Base-by-base conservation (phyloP, 2,888 invertebrate species). In the Caenorhabditis becei region DNA sequence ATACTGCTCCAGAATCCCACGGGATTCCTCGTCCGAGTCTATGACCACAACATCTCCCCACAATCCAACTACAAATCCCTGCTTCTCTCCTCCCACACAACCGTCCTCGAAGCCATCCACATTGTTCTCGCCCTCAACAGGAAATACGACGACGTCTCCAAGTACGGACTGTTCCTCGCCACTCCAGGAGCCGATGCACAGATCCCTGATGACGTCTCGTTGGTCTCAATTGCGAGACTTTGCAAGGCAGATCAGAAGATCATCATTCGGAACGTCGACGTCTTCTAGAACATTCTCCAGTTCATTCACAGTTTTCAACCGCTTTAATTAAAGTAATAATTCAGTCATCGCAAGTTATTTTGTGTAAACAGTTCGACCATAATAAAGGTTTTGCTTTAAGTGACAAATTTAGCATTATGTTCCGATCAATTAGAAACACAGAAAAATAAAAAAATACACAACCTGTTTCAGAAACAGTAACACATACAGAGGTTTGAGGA, bases 11-110 rank as follows among this genome's bases (percentile, higher is more conserved):
- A 95, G 90, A 94, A 95, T 83, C 94, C 95, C 5, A 96, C 85
- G 35, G 88, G 96, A 37, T 96, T 96, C n/a, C 93, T 97, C 81
- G 95, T 97, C 86, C 95, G 96, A 92, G 95, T 97, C 74, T 95
- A 96, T 93, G 97, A 97, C 92, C 95, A 95, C 20, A 95, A 95
- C 41, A 93, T 97, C 84, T 96, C 96, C 94, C 94, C 95, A 67
- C 95, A 89, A 83, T 86, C 86, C 51, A 89, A 89, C 80, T 89
- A 89, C 81, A 89, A 89, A 65, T 89, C 89, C 8, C 69, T 89
- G 51, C 62, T 89, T n/a, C 62, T 89, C 28, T 83, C 89, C 8
- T 75, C 83, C 11, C 66, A 75, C 18, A 89, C 89, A 18, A 86
- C 85, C 0, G 72, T 71, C 11, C 61, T 54, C 4, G 86, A 89